Base-by-base conservation (phyloP, 1,140 invertebrate genomes). In the Bombus picipes region DNA sequence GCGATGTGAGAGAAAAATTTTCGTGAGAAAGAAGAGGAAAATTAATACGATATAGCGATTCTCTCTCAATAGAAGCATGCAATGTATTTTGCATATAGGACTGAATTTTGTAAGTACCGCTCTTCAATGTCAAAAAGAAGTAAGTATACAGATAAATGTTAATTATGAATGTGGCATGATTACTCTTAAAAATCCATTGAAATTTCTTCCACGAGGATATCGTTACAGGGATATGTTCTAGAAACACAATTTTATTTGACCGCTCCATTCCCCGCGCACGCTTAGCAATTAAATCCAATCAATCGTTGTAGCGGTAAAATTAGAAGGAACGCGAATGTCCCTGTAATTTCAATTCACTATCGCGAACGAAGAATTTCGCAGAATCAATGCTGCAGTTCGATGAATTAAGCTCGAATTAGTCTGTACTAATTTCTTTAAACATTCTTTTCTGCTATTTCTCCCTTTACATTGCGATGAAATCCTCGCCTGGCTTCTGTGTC, bases 281-380 rank as follows among this genome's bases (percentile, higher is more conserved):
- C 12, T 47, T 47, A n/a, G 18, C 41, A 43, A 79, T 78, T 66
- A 78, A 78, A 41, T n/a, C 6, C 10, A 79, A 79, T 79, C 68
- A 79, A 25, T 39, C 53, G 8, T 3, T 18, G 8, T 25, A 62
- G 25, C 34, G 53, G 15, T 28, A 76, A 59, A 79, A 68, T 79
- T 68, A 79, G 1, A 79, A 32, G 9, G 34, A 9, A 47, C 34
- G 32, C 12, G 25, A 68, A 70, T 28, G 28, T 22, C 13, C n/a
- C 28, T 25, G 43, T 34, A 10, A 28, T 68, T 47, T 68, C 25
- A 28, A 25, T 75, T 37, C 6, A 10, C 18, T 10, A 28, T 62
- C 15, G 37, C 37, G 15, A 32, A n/a, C 10, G 12, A 70, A 80
- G 25, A 15, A 70, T 53, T 53, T 22, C 12, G 1, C 1, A 15